These are phyloP conservation scores for Drosophila gaucha DNA, from an alignment of 2,888 invertebrate genomes.

Conservation along the genomic window DNA sequence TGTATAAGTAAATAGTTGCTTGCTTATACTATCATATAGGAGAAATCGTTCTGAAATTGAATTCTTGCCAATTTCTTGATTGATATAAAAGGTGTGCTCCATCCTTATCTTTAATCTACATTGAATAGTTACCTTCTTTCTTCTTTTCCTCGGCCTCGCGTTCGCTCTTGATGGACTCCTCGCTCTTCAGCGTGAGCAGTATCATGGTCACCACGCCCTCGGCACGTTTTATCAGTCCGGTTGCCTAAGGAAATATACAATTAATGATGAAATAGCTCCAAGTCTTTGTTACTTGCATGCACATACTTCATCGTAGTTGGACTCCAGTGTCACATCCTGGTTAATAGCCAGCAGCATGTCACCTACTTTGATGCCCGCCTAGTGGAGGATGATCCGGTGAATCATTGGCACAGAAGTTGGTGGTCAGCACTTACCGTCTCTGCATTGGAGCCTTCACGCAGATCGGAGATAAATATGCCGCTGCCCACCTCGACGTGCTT, in stretches of 20 bases:
- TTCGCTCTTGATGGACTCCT: conserved; percentile 88
- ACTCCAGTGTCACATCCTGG: conserved; percentile 94
- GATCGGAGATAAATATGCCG: conserved; percentile 96
- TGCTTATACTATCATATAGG: too few relatives aligned
- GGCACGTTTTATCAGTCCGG: conserved; percentile 92
- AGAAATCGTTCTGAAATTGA: too few relatives aligned
- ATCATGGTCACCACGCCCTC: conserved; percentile 94
- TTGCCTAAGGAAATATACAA: conserved; percentile 87
- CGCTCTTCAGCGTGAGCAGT: conserved; percentile 92
- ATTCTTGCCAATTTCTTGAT: too few relatives aligned
- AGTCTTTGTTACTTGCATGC: not conserved
- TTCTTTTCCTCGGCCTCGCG: conserved; percentile 83
- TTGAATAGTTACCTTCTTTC: conserved; percentile 80
- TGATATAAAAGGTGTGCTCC: too few relatives aligned
- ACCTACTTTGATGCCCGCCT: conserved; percentile 97
- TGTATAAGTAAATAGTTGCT: too few relatives aligned
- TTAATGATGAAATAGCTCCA: not conserved
- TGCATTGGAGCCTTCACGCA: conserved; percentile 95
- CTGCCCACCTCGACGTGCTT: conserved; percentile 96
- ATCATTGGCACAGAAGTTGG: not conserved
- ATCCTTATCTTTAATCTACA: not conserved
- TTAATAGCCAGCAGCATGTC: conserved; percentile 99
- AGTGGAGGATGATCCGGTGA: conserved; percentile 85
- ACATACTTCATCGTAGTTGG: conserved; percentile 93
- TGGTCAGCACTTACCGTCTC: conserved; percentile 88